Base-by-base conservation (phyloP, 1,140 invertebrate species). In the Battus philenor region DNA sequence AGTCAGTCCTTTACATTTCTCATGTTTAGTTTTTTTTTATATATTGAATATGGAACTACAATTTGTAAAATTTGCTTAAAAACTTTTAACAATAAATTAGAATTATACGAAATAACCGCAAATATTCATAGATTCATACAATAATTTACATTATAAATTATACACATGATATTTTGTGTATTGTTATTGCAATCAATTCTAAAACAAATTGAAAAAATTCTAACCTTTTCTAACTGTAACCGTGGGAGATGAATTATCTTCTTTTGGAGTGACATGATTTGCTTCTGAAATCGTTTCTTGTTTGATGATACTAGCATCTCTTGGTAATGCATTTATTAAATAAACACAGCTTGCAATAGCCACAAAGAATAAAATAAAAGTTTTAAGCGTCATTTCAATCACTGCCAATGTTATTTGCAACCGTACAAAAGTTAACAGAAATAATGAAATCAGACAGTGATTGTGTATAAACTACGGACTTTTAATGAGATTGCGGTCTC, bases 261-360 rank as follows among this genome's bases (percentile, higher is more conserved):
- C 31, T 17, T 38, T 33, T 15, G 34, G 31, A 9, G 18, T 20
- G 10, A 47, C 13, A 13, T 44, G 32, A 48, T 48, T 30, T 17
- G 18, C 32, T n/a, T 38, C 18, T n/a, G 45, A 30, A 7, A 57
- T 30, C 12, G 47, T 27, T 34, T 62, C 58, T 7, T 34, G 45
- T 49, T 54, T 57, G 5, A 53, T 17, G 7, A 55, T 31, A 46
- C 48, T 50, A 20, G 43, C 59, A 32, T 64, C 59, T 45, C 51
- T 63, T 12, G 66, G 62, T 13, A 59, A 44, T 11, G 54, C 54
- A 29, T 47, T 22, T 44, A 34, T 50, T 38, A 17, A 15, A 6
- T 39, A 41, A 30, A 48, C 10, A 11, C 36, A 38, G n/a, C 7
- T 13, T 11, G 38, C 17, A 18, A 54, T 8, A 13, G 32, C 22